Conservation (phyloP, 2,797 vertebrate genomes). For the Tragopan temminckii region DNA sequence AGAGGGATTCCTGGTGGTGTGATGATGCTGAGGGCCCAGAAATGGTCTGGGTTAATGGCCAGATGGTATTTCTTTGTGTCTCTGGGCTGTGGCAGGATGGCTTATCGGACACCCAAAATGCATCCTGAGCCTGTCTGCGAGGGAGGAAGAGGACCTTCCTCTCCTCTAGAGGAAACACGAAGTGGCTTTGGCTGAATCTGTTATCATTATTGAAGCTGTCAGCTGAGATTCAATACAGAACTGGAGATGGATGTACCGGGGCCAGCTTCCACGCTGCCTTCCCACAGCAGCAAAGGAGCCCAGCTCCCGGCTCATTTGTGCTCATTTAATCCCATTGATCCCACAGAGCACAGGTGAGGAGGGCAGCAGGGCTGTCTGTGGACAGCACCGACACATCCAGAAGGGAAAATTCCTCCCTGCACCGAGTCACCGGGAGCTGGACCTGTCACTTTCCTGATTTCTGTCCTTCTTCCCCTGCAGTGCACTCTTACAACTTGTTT, state of each 20-base stretch:
- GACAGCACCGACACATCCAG: not conserved
- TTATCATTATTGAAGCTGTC: constrained; percentile 71
- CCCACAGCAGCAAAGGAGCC: constrained; percentile 21
- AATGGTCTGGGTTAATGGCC: not conserved
- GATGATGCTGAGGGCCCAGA: fast-evolving
- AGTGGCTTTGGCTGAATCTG: constrained; percentile 34
- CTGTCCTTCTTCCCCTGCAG: not conserved
- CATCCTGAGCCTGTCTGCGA: not conserved
- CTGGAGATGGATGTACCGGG: constrained; percentile 38
- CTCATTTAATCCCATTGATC: constrained; percentile 66
- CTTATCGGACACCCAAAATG: not conserved
- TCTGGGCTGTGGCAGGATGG: not conserved
- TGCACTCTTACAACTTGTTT: not conserved
- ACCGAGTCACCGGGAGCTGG: not conserved
- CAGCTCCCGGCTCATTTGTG: constrained; percentile 50
- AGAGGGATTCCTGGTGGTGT: not conserved
- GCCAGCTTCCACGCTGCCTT: constrained; percentile 39
- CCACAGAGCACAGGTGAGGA: not conserved
- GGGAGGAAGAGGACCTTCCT: not conserved
- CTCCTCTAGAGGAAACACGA: not conserved
- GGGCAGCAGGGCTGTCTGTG: not conserved
- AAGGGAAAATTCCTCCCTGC: not conserved
- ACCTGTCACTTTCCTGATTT: not conserved
- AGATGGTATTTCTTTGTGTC: not conserved
- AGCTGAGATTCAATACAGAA: constrained; percentile 50